These are phyloP conservation scores for Pammene fasciana DNA, from an alignment of 2,888 invertebrate genomes.

Conservation along the genomic window DNA sequence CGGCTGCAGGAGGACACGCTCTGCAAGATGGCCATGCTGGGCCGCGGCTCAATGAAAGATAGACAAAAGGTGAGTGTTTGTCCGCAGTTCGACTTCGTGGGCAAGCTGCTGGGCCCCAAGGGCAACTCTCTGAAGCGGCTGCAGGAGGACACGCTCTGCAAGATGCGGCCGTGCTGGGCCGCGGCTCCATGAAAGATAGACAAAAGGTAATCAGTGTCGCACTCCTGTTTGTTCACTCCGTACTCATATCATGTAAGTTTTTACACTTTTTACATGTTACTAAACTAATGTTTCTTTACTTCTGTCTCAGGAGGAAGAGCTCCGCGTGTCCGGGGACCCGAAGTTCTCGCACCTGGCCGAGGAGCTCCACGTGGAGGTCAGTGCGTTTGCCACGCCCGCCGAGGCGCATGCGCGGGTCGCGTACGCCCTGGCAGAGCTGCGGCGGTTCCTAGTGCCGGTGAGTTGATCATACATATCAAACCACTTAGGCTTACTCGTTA, in stretches of 20 bases:
- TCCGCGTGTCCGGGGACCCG: conserved; percentile 94
- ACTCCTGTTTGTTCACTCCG: too few species aligned
- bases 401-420: conserved; percentile 95
- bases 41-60: conserved; percentile 97
- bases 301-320: conserved; percentile 90
- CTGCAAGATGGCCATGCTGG: conserved; percentile 97
- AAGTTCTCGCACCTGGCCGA: conserved; percentile 96
- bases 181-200: conserved; percentile 97
- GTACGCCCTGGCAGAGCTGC: conserved; percentile 91
- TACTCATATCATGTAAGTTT: too few species aligned
- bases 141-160: conserved; percentile 97
- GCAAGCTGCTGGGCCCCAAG: conserved; percentile 96
- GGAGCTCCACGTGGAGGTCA: conserved; percentile 95
- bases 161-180: conserved; percentile 97
- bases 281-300: too few species aligned
- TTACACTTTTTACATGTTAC: too few species aligned
- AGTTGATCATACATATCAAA: conserved; percentile 55
- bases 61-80: conserved; percentile 92
- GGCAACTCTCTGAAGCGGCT: conserved; percentile 95
- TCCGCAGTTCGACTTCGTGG: conserved; percentile 96
- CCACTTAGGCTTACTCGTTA: too few species aligned
- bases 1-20: conserved; percentile 96
- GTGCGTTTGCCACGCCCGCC: conserved; percentile 94
- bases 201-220: conserved; percentile 85
- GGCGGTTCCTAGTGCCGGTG: conserved; percentile 91